A percentile compares a stretch with the other conserved stretches of the same genome.
These are phyloP conservation scores for Dendrolimus pini DNA, from an alignment of 2,888 invertebrate species.

Conservation along the genomic window DNA sequence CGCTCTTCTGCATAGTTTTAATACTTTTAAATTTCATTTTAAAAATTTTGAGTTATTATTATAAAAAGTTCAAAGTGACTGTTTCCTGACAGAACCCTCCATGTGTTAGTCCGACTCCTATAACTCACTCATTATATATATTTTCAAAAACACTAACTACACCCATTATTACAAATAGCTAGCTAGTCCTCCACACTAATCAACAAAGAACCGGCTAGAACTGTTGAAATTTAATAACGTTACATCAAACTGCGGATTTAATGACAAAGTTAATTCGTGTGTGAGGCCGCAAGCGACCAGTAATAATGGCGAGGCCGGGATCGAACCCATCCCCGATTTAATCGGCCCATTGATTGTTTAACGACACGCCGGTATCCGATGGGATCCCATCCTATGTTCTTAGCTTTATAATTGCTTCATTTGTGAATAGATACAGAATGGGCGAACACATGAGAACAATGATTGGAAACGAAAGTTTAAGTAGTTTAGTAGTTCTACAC, in stretches of 20 bases:
- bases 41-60: too few relatives aligned
- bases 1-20: too few relatives aligned
- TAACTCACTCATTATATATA: too few relatives aligned
- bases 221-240: background rate
- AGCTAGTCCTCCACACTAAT: too few relatives aligned
- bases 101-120: too few relatives aligned
- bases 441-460: background rate
- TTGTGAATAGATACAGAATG: background rate
- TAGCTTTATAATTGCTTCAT: conserved; percentile 6
- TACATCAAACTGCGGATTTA: conserved; percentile 6
- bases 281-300: conserved; percentile 13
- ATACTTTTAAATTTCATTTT: too few relatives aligned
- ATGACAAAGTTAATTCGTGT: conserved; percentile 20
- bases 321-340: conserved; percentile 8
- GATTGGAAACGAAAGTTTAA: background rate
- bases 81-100: too few relatives aligned
- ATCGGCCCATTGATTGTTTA: conserved; percentile 22
- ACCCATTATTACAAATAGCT: too few relatives aligned
- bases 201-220: background rate
- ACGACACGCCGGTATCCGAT: conserved; percentile 13
- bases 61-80: too few relatives aligned
- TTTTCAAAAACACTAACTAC: too few relatives aligned
- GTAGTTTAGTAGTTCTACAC: too few relatives aligned
- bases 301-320: conserved; percentile 13
- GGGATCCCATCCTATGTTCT: conserved; percentile 5